Conservation (phyloP, 2,888 invertebrate genomes). For the Meloe dianella region DNA sequence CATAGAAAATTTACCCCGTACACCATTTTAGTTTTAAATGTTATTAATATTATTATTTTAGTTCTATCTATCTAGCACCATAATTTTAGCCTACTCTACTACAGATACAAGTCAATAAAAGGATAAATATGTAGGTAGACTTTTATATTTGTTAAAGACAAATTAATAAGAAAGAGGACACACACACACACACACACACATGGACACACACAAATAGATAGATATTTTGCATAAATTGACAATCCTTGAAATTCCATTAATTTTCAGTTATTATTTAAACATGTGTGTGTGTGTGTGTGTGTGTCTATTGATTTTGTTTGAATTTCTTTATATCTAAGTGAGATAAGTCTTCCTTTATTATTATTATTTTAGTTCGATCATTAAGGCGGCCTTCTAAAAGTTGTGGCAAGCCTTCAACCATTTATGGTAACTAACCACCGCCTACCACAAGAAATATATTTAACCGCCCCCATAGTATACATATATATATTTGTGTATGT, state of each 20-base stretch:
- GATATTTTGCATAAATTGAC: not conserved
- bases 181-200: too few species aligned
- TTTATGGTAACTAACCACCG: constrained; percentile 54
- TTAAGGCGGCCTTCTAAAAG: constrained; percentile 33
- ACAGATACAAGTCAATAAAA: constrained; percentile 31
- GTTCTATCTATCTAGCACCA: too few species aligned
- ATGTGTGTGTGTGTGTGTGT: too few species aligned
- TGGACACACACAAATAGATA: not conserved
- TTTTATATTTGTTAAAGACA: constrained; percentile 38
- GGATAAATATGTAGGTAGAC: constrained; percentile 41
- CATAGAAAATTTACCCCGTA: not conserved
- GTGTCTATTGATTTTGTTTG: not conserved
- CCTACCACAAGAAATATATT: constrained; percentile 45
- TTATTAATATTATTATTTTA: constrained; percentile 30
- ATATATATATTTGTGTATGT: constrained; percentile 12
- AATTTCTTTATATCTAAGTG: constrained; percentile 7
- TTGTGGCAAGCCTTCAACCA: constrained; percentile 54
- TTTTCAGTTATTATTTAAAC: not conserved
- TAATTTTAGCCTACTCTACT: constrained; percentile 42
- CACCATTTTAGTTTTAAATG: too few species aligned
- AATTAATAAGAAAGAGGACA: constrained; percentile 22
- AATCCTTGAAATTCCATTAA: constrained; percentile 5
- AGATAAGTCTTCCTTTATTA: not conserved
- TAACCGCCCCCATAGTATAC: constrained; percentile 48
- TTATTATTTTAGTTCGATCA: not conserved